phyloP scores from a whole-genome alignment of 2,797 vertebrate genomes.

The Toxotes lorentzi region DNA sequence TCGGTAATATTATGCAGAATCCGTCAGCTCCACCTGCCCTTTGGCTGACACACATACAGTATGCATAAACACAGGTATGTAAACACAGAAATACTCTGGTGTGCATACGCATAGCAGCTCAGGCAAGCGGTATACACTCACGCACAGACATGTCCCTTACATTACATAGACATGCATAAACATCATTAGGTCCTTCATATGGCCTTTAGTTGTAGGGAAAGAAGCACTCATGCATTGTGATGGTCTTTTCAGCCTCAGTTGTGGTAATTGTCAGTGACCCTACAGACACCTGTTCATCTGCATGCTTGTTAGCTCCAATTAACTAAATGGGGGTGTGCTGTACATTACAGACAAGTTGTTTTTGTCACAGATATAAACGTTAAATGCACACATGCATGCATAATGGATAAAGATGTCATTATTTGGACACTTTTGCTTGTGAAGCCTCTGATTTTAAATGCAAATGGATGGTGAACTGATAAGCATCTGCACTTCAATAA shows the following conservation, averaged over 20 bases:
- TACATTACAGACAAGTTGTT: neutral
- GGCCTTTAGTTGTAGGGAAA: conserved; percentile 10
- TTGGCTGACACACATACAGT: conserved; percentile 29
- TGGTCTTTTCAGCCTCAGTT: conserved; percentile 3
- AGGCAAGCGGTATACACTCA: conserved; percentile 2
- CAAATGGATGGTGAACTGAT: neutral
- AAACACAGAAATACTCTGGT: conserved; percentile 33
- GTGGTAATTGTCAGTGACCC: conserved; percentile 34
- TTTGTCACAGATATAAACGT: conserved; percentile 16
- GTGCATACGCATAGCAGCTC: neutral
- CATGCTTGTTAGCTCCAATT: conserved; percentile 43
- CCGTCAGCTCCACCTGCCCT: conserved; percentile 50
- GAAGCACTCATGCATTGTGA: neutral
- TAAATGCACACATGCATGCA: conserved; percentile 5
- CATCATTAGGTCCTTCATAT: neutral
- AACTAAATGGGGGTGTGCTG: neutral
- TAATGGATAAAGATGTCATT: neutral
- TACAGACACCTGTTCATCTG: conserved; percentile 23
- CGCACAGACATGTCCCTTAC: neutral
- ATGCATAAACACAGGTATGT: conserved; percentile 48
- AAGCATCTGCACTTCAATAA: conserved; percentile 24
- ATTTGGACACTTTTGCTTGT: neutral
- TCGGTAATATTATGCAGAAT: conserved; percentile 43
- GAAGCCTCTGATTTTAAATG: conserved; percentile 3
- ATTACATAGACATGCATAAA: neutral